A percentile compares a stretch with the other conserved stretches of the same genome.
These are phyloP conservation scores for Lacerta agilis DNA, from an alignment of 2,797 vertebrate genomes.

Conservation along the genomic window DNA sequence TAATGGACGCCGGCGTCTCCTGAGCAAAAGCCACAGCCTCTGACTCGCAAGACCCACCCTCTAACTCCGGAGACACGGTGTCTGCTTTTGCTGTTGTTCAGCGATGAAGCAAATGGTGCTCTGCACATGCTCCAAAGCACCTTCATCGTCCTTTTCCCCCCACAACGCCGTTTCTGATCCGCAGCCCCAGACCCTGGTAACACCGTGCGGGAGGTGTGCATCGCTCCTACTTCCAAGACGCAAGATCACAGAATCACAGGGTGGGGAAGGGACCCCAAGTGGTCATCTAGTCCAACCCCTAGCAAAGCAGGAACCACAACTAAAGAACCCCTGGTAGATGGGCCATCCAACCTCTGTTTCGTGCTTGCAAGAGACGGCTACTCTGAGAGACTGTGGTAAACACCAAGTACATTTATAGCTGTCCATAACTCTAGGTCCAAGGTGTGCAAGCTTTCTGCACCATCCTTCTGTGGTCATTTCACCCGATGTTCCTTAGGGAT, in stretches of 20 bases:
- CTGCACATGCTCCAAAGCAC: background rate
- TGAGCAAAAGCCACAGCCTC: background rate
- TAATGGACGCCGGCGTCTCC: background rate
- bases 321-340: too few species aligned
- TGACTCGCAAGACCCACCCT: background rate
- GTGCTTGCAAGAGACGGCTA: too few species aligned
- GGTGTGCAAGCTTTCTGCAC: background rate
- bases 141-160: background rate
- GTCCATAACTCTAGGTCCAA: accelerated
- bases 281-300: too few species aligned
- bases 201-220: background rate
- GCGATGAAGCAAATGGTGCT: background rate
- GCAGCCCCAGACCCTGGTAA: background rate
- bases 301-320: too few species aligned
- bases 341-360: too few species aligned
- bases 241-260: background rate
- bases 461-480: background rate
- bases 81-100: background rate
- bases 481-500: background rate
- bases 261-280: too few species aligned
- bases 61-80: background rate
- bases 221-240: background rate
- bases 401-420: background rate
- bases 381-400: background rate
- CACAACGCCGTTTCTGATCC: background rate